A percentile compares a stretch with the other conserved stretches of the same genome.
Conservation (phyloP, 2,888 invertebrate species). For the Agonopterix heracliana region DNA sequence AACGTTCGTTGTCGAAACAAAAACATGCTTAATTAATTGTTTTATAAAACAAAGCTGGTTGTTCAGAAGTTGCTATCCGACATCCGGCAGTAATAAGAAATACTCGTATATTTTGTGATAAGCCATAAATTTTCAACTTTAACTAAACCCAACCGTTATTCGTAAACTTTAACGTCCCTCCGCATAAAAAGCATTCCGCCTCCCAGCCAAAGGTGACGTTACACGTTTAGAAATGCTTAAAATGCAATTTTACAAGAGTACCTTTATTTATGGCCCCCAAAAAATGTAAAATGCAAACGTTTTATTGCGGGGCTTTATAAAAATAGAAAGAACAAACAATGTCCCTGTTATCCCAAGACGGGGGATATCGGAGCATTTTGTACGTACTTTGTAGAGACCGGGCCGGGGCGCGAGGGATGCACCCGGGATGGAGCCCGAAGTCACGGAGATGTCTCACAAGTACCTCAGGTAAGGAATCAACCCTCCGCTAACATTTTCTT, state of each 20-base stretch:
- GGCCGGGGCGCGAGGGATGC: conserved; percentile 29
- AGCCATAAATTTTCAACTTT: conserved; percentile 43
- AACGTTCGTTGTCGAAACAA: conserved; percentile 18
- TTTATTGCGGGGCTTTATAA: conserved; percentile 70
- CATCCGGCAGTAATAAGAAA: neutral
- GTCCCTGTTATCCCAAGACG: conserved; percentile 56
- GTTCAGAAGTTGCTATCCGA: neutral
- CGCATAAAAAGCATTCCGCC: conserved; percentile 34
- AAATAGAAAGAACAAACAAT: conserved; percentile 72
- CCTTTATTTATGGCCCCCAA: conserved; percentile 70
- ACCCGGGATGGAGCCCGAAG: conserved; percentile 17
- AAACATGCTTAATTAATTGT: conserved; percentile 1
- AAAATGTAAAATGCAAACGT: conserved; percentile 73
- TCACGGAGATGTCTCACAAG: conserved; percentile 29
- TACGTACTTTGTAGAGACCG: conserved; percentile 12
- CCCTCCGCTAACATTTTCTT: neutral
- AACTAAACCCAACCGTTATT: conserved; percentile 43
- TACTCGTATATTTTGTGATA: conserved; percentile 19
- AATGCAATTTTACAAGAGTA: conserved; percentile 70
- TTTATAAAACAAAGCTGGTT: neutral
- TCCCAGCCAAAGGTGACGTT: conserved; percentile 56
- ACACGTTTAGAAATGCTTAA: conserved; percentile 68
- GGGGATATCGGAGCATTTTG: conserved; percentile 62
- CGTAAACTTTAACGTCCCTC: conserved; percentile 44
- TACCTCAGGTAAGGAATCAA: conserved; percentile 31